Evolutionary conservation across 2,888 invertebrate genomes (phyloP).

Genomic region (Tupiocoris notatus): DNA sequence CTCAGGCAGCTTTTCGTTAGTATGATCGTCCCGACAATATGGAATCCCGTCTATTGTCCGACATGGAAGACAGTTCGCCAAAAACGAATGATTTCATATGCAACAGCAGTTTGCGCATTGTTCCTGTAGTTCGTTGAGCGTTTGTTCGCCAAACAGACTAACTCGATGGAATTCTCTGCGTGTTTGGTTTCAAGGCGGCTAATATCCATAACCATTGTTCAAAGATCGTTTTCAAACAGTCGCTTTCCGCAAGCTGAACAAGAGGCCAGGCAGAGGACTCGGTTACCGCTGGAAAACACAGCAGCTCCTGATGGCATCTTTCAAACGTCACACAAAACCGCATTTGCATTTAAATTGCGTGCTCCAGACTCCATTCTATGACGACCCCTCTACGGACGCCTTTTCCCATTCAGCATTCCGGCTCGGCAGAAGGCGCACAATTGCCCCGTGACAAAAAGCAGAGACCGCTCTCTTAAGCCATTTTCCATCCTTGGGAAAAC

Average conservation of each 20-base stretch:
- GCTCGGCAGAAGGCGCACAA: neutral
- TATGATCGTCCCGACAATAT: too few relatives aligned
- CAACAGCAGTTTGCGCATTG: neutral
- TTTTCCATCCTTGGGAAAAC: neutral
- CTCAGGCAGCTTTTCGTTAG: too few relatives aligned
- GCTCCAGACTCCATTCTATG: neutral
- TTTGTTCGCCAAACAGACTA: neutral
- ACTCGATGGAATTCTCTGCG: neutral
- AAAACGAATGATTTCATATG: neutral
- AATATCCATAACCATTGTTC: neutral
- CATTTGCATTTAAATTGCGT: neutral
- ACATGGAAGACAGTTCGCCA: too few relatives aligned
- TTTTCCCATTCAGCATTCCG: neutral
- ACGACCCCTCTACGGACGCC: neutral
- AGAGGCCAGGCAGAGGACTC: neutral
- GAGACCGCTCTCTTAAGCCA: neutral
- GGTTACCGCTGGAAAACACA: neutral
- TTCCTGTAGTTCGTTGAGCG: neutral
- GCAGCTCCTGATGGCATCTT: neutral
- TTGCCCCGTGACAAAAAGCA: neutral
- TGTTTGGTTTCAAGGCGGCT: neutral
- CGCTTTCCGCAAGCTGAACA: neutral
- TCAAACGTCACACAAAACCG: neutral
- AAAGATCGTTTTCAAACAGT: neutral
- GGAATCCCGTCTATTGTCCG: too few relatives aligned